Evolutionary conservation across 2,113 vertebrate species (phyloP), one percentile per base, ranked within the genome.

Genomic region (Trichomycterus rosablanca): DNA sequence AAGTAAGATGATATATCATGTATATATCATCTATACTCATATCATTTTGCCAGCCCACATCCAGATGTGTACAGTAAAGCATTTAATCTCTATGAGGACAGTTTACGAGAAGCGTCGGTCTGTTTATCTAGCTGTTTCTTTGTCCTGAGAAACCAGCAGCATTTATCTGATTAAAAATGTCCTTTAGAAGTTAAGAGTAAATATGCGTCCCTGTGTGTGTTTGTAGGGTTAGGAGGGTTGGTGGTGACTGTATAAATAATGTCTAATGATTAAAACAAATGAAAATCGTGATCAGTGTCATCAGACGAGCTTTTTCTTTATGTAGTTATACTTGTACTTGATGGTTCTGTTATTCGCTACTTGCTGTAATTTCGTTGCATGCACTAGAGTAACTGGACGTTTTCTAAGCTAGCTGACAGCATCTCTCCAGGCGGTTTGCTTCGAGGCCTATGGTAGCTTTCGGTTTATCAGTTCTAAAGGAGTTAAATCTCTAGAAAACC

Each of bases 341-440:
- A 18, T 51, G 45, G 35, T 63, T 72, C 53, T 53, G n/a, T 50
- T 40, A 49, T 42, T 26, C 19, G 46, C 66, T 68, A 45, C 32
- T 68, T 26, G n/a, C n/a, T n/a, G n/a, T 56, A 66, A 30, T 5
- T 42, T 10, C 23, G 19, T 56, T 30, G 40, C 70, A 72, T 67
- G 65, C 70, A 63, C 22, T 63, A 59, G 15, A 63, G 37, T 59
- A 51, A 51, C 63, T 56, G 57, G 30, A 53, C 44, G 58, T 54
- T 61, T 30, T 46, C 49, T 60, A 32, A 54, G 49, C 20, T 32
- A 34, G 15, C 46, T 57, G 52, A 57, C 56, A n/a, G 60, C 40
- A 48, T 64, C 53, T 58, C 45, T 58, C 30, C 53, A 42, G 60
- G 59, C 45, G 40, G 30, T 10, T 54, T 14, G 16, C 32, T 54